Evolutionary conservation across 2,888 invertebrate genomes (phyloP).

Genomic region (Gastracanthus pulcherrimus): DNA sequence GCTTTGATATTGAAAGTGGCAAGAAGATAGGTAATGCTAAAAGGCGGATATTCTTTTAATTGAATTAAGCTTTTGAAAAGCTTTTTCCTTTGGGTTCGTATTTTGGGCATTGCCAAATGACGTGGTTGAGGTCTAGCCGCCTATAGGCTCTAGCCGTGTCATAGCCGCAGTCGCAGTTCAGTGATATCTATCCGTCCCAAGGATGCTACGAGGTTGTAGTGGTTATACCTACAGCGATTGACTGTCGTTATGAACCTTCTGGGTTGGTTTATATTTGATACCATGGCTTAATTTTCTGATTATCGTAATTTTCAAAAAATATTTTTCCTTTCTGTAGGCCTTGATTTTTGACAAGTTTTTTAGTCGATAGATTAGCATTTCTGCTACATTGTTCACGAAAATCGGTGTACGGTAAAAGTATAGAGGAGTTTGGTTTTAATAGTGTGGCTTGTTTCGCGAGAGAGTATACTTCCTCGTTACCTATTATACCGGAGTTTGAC

Average conservation of each 20-base stretch:
- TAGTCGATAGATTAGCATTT: neutral
- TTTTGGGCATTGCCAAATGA: neutral
- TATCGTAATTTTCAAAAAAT: neutral
- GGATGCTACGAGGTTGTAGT: neutral
- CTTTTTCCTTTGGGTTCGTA: neutral
- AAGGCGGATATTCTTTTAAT: neutral
- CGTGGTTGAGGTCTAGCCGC: neutral
- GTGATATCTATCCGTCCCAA: neutral
- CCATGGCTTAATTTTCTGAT: neutral
- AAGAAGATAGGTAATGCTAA: neutral
- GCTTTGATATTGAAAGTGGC: neutral
- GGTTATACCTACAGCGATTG: neutral
- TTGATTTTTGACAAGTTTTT: neutral
- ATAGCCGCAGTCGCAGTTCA: neutral
- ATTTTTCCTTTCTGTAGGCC: neutral
- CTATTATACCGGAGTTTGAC: neutral
- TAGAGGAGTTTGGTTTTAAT: neutral
- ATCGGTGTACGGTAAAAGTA: neutral
- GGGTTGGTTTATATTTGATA: neutral
- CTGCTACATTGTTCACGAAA: neutral
- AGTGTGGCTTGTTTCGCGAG: neutral
- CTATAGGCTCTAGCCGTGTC: too few relatives aligned
- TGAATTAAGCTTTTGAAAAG: neutral
- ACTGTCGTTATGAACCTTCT: neutral
- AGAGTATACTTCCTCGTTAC: neutral